Percentiles rank a stretch among this genome's conserved stretches.
phyloP scores from a whole-genome alignment of 2,797 vertebrate species.

The Semaprochilodus insignis region DNA sequence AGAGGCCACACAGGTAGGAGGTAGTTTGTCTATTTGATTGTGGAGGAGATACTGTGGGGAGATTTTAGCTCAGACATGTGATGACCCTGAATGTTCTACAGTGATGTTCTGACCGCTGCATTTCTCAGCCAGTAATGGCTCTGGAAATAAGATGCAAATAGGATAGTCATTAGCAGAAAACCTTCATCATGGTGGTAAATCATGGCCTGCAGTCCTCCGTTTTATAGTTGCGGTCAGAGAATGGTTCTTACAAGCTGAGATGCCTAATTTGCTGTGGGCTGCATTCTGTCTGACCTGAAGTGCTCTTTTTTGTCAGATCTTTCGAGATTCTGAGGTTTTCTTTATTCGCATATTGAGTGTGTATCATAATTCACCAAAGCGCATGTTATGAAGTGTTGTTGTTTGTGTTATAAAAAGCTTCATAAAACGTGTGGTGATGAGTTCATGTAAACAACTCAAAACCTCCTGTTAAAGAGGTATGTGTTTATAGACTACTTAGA shows the following conservation, averaged over 20 bases:
- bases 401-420: not conserved
- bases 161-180: not conserved
- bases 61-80: not conserved
- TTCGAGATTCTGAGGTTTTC: slow-evolving; percentile 12
- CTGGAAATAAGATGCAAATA: not conserved
- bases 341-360: slow-evolving; percentile 2
- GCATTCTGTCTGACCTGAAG: slow-evolving; percentile 12
- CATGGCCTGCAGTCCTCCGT: not conserved
- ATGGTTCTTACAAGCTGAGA: slow-evolving; percentile 37
- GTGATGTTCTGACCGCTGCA: not conserved
- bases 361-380: not conserved
- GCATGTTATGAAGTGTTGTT: not conserved
- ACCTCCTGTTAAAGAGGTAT: not conserved
- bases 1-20: slow-evolving; percentile 67
- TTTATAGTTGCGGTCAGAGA: slow-evolving; percentile 17
- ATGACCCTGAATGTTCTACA: not conserved
- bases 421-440: not conserved
- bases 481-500: not conserved
- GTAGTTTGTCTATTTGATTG: not conserved
- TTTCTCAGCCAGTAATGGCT: not conserved
- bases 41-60: not conserved
- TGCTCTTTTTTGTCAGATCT: slow-evolving; percentile 21
- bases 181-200: not conserved
- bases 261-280: slow-evolving; percentile 36
- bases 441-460: not conserved